These are phyloP conservation scores for Hydrozoanthus tunicans DNA, from an alignment of 64 coral and sea anemone species.

Conservation along the genomic window DNA sequence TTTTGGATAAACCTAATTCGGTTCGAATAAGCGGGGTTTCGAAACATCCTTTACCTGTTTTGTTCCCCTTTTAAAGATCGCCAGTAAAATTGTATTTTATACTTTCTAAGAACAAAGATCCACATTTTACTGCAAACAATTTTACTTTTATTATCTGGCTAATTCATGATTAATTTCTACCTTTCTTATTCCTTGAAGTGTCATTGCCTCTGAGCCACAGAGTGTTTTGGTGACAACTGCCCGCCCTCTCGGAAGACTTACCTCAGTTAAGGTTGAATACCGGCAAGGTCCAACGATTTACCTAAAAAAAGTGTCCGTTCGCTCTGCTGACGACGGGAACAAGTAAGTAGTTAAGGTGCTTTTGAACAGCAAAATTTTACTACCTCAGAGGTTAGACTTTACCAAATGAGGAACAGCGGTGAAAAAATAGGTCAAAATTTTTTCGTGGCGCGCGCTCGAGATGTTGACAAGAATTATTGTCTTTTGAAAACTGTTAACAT, in stretches of 20 bases:
- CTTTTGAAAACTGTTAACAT: not conserved
- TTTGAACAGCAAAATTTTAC: no score
- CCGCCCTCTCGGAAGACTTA: not conserved
- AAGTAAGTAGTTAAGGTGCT: not conserved
- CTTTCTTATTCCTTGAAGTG: not conserved
- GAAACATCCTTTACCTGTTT: no score
- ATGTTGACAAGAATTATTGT: not conserved
- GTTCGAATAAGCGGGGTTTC: no score
- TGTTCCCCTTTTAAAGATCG: no score
- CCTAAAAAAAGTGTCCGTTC: slow-evolving; percentile 24
- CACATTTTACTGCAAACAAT: not conserved
- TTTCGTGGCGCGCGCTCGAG: not conserved
- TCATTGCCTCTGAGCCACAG: not conserved
- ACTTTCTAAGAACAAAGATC: not conserved
- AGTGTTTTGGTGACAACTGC: slow-evolving; percentile 8
- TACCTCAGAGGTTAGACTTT: no score
- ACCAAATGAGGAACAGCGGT: not conserved
- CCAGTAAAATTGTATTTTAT: not conserved
- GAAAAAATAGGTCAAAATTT: not conserved
- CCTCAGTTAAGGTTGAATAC: slow-evolving; percentile 18
- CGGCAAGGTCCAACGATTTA: not conserved
- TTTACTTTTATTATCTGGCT: not conserved
- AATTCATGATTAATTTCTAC: not conserved
- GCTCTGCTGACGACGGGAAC: slow-evolving; percentile 11
- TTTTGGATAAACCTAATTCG: no score